phyloP scores from a whole-genome alignment of 2,888 invertebrate species.

The Tetranychus piercei region DNA sequence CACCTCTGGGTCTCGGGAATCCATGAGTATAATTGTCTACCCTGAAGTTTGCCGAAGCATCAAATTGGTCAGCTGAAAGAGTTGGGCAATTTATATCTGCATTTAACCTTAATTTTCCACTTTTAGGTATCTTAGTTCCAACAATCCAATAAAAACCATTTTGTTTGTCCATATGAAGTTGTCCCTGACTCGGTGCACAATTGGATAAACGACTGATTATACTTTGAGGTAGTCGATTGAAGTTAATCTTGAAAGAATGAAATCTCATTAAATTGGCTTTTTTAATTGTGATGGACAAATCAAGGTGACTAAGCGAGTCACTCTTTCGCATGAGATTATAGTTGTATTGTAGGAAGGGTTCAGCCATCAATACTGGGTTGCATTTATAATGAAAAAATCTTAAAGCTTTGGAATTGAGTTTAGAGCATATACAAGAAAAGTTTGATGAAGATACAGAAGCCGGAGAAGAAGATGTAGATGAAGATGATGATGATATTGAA shows the following conservation, averaged over 20 bases:
- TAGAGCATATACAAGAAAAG: not conserved
- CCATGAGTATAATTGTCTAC: not conserved
- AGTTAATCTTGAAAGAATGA: not conserved
- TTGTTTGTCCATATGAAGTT: conserved; percentile 6
- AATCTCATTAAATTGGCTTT: not conserved
- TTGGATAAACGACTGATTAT: not conserved
- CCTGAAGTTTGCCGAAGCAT: not conserved
- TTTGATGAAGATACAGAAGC: not conserved
- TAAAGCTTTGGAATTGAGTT: not conserved
- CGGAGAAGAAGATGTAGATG: not conserved
- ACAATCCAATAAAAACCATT: conserved; percentile 15
- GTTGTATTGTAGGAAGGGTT: not conserved
- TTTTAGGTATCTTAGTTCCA: conserved; percentile 14
- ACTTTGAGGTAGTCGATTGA: not conserved
- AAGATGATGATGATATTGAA: not conserved
- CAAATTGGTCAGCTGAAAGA: not conserved
- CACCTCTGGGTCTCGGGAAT: not conserved
- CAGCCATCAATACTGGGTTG: not conserved
- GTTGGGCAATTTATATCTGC: not conserved
- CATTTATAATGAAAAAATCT: not conserved
- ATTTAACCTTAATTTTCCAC: conserved; percentile 3
- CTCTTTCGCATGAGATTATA: not conserved
- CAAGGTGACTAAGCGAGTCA: not conserved
- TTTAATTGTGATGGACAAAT: not conserved
- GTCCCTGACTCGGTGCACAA: not conserved